Base-by-base conservation (phyloP, 2,113 vertebrate species). In the Oxygymnocypris stewartii region DNA sequence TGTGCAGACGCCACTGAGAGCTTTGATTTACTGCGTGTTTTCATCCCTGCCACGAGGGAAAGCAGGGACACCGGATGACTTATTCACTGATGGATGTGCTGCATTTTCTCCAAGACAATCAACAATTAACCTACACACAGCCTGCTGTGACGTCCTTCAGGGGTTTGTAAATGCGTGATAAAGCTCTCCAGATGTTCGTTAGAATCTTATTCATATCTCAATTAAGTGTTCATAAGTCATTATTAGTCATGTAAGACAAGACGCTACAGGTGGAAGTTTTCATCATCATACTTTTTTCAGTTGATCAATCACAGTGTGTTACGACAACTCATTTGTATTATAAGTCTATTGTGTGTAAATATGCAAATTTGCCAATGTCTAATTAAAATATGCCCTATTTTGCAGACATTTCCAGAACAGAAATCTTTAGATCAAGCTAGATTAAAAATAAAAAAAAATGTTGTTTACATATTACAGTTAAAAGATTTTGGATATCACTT, bases 61-160 rank as follows among this genome's bases (percentile, higher is more conserved):
- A 28, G 18, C 61, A 59, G 14, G 35, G 28, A 37, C n/a, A 4
- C 12, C 47, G 37, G 18, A 23, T 3, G n/a, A 35, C 31, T 67
- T 63, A 25, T 54, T 71, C 42, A 37, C 35, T 84, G 76, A 79
- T 73, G 44, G 44, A 79, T 79, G 82, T 44, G 63, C 20, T 16
- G 63, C 18, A 51, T 74, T 86, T 76, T 77, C 40, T 40, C 49
- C 28, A 44, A 79, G 74, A 74, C 25, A 16, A 47, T 82, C 42
- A 57, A n/a, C 57, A 42, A 77, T 77, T 85, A 54, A 84, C 79
- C 67, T 10, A n/a, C 31, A 84, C 74, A 40, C 18, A 49, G 35
- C 11, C n/a, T 54, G 76, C 14, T 76, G 4, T 18, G 12, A 20
- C 57, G 61, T 85, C 47, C 84, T 69, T 67, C 28, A 14, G 9